Base-by-base conservation (phyloP, 2,888 invertebrate genomes). In the Tolmerus cingulatus region DNA sequence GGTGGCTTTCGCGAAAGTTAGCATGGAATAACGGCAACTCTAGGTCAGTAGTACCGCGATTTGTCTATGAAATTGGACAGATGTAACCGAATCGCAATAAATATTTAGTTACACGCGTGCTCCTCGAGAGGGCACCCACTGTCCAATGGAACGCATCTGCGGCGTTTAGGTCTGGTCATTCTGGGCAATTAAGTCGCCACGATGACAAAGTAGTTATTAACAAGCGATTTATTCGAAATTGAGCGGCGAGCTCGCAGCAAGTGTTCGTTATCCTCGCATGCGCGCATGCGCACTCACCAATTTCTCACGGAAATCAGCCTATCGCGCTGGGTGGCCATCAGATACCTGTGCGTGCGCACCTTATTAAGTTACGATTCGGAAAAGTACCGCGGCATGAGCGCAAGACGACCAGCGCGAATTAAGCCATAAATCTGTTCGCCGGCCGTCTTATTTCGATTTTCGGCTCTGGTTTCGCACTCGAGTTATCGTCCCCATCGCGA, bases 11-110 rank as follows among this genome's bases (percentile, higher is more conserved):
- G 66, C 82, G 66, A 82, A 82, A 82, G 82, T 82, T 57, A 57
- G 57, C 82, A 37, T 82, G 34, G 37, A 82, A n/a, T 82, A 82
- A 82, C 82, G 82, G 82, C 30, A 82, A 82, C 82, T 82, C 57
- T 82, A 40, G 82, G 82, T 82, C 82, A 82, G 82, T 82, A 82
- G 82, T 82, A 82, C 37, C 27, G 82, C 57, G 82, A 82, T 82
- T 82, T 82, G 82, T 82, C 82, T 57, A 66, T 37, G 82, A 19
- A 82, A 82, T 30, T 82, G 82, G 57, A 34, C 66, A 66, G 46
- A 51, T 82, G 55, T 82, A 82, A 23, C 82, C n/a, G 66, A 82
- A 57, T 37, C 16, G 82, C 19, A 82, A 57, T 34, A 19, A 66
- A 57, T 34, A 34, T 34, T 34, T 34, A 82, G 57, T 30, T 66